These are phyloP conservation scores for Scaeva pyrastri DNA, from an alignment of 2,888 invertebrate genomes.

Conservation along the genomic window DNA sequence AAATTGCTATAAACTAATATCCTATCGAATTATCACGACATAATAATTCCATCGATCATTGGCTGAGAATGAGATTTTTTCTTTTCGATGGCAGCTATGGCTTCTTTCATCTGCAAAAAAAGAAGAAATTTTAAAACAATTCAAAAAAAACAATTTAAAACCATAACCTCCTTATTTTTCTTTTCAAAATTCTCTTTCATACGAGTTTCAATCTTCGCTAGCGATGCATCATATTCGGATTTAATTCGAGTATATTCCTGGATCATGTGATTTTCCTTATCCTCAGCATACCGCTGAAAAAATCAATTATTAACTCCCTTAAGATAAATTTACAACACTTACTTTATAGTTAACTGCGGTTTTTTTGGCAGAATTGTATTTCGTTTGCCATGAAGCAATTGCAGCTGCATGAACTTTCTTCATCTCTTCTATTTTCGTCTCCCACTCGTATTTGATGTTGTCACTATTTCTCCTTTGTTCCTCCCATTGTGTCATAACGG, in stretches of 20 bases:
- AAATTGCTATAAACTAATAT: conserved; percentile 33
- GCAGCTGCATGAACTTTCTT: conserved; percentile 84
- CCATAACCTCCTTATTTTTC: conserved; percentile 78
- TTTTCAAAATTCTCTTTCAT: conserved; percentile 80
- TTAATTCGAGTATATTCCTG: conserved; percentile 88
- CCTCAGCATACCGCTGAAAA: conserved; percentile 86
- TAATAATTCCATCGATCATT: conserved; percentile 31
- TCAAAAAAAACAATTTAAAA: neutral
- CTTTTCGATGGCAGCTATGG: conserved; percentile 59
- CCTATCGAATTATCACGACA: conserved; percentile 8
- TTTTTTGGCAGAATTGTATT: conserved; percentile 87
- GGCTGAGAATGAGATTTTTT: conserved; percentile 48
- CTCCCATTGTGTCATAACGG: conserved; percentile 83
- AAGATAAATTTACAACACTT: conserved; percentile 4
- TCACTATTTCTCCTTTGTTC: conserved; percentile 85
- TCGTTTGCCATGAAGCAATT: conserved; percentile 85
- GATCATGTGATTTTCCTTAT: conserved; percentile 87
- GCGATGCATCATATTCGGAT: conserved; percentile 85
- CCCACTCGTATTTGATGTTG: conserved; percentile 84
- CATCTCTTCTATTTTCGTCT: conserved; percentile 84
- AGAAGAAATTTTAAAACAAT: neutral
- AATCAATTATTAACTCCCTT: neutral
- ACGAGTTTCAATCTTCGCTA: conserved; percentile 80
- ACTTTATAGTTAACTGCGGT: conserved; percentile 87
- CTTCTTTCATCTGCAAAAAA: conserved; percentile 71